These are phyloP conservation scores for Microdon myrmicae DNA, from an alignment of 2,888 invertebrate genomes.

Conservation along the genomic window DNA sequence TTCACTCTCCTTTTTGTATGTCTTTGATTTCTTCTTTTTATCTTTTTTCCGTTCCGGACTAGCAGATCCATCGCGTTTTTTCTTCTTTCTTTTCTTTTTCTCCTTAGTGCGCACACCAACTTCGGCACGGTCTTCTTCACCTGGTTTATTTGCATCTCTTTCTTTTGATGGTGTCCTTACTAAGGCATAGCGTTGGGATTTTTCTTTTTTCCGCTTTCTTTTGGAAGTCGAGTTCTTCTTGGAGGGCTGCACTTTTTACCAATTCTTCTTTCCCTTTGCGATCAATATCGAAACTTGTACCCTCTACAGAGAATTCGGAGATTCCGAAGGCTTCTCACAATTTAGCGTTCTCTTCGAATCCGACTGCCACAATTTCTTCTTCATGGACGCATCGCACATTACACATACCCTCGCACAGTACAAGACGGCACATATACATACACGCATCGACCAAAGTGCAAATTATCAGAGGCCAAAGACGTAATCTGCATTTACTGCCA, in stretches of 20 bases:
- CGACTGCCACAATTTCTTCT: no score
- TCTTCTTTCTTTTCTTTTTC: slow-evolving; percentile 77
- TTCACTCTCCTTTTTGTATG: slow-evolving; percentile 76
- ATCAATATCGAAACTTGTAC: slow-evolving; percentile 89
- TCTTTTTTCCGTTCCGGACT: slow-evolving; percentile 78
- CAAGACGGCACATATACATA: no score
- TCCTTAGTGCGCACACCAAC: slow-evolving; percentile 65
- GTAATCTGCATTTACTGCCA: no score
- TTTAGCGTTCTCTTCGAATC: slow-evolving; percentile 94
- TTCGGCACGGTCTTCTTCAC: slow-evolving; percentile 59
- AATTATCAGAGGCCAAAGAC: no score
- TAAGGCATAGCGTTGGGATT: slow-evolving; percentile 74
- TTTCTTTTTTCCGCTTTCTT: slow-evolving; percentile 65
- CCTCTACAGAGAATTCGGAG: slow-evolving; percentile 92
- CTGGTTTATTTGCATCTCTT: slow-evolving; percentile 57
- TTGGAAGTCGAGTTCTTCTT: slow-evolving; percentile 67
- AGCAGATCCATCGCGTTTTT: slow-evolving; percentile 78
- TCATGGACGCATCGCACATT: no score
- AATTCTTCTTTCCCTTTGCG: slow-evolving; percentile 70
- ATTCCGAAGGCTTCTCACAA: slow-evolving; percentile 95
- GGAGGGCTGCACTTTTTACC: slow-evolving; percentile 66
- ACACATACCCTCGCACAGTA: no score
- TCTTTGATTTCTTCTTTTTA: slow-evolving; percentile 84
- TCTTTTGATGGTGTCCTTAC: slow-evolving; percentile 81
- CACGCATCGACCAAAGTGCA: no score